Base-by-base conservation (phyloP, 2,113 vertebrate genomes). In the Dicerorhinus sumatrensis region DNA sequence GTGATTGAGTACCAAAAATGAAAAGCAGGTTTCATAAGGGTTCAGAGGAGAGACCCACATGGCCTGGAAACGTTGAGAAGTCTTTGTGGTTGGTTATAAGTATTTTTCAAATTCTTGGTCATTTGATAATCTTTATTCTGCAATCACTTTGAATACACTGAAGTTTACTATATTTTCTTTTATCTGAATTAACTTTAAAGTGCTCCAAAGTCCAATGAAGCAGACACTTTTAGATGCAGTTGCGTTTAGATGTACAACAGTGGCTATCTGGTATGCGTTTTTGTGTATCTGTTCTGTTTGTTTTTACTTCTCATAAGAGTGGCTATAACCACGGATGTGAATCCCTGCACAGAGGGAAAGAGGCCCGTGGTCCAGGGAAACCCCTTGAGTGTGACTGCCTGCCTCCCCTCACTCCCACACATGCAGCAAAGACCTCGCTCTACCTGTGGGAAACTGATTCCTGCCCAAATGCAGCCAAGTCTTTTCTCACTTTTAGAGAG, bases 381-480 rank as follows among this genome's bases (percentile, higher is more conserved):
- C 17, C 42, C 33, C 2, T 0, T 0, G 39, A 20, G 51, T 6
- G 25, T 27, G 42, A 69, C 12, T 13, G 12, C 33, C 10, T 17
- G 23, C n/a, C 13, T 51, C 23, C 42, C 23, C 5, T 42, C 39
- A 21, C 20, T 27, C 79, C 42, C 5, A 29, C 1, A 51, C 0
- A 3, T 8, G 39, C 25, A 39, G 10, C 42, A 21, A 62, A 72
- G 72, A 42, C 29, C 63, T n/a, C 13, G 0, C 13, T 11, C 58
- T 54, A 31, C 12, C 8, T 23, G 23, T 10, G 46, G 83, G 54
- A 75, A 92, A 62, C 5, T 6, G 29, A 39, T 16, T 29, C 33
- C 5, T 84, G 83, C 27, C 18, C 58, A 56, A 67, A 42, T 0
- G 14, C 25, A 48, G 17, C 25, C 18, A 83, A n/a, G 11, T 27